These are phyloP conservation scores for Pipa parva DNA, from an alignment of 2,113 vertebrate species.

Conservation along the genomic window DNA sequence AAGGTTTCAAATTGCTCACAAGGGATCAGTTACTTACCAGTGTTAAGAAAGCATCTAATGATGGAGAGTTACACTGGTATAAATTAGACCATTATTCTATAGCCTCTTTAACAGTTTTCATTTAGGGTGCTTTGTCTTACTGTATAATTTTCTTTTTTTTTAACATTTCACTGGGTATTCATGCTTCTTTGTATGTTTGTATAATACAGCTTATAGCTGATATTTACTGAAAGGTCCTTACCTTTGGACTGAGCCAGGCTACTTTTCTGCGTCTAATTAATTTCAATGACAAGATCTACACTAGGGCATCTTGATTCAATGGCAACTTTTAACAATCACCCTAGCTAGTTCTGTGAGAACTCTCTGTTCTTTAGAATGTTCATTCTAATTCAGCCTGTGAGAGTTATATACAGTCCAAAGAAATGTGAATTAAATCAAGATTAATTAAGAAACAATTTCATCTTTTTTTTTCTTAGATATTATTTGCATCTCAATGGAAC, in stretches of 20 bases:
- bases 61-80: conserved; percentile 63
- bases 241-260: conserved; percentile 52
- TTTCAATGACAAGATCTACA: conserved; percentile 65
- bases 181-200: conserved; percentile 55
- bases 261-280: conserved; percentile 70
- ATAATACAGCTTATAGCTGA: conserved; percentile 47
- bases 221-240: conserved; percentile 55
- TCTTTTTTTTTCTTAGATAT: too few relatives aligned
- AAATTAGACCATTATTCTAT: conserved; percentile 56
- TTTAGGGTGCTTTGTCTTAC: conserved; percentile 30
- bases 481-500: conserved; percentile 48
- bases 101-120: conserved; percentile 38
- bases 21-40: conserved; percentile 67
- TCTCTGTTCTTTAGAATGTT: conserved; percentile 38
- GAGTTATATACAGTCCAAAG: conserved; percentile 54
- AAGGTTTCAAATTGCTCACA: conserved; percentile 62
- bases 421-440: conserved; percentile 50
- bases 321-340: conserved; percentile 58
- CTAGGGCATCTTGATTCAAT: conserved; percentile 53
- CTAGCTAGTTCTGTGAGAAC: conserved; percentile 54
- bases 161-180: conserved; percentile 60
- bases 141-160: conserved; percentile 42
- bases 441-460: conserved; percentile 58
- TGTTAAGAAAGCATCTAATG: conserved; percentile 63
- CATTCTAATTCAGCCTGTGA: conserved; percentile 45